Conservation (phyloP, 2,888 invertebrate species). For the Melanostoma scalare region DNA sequence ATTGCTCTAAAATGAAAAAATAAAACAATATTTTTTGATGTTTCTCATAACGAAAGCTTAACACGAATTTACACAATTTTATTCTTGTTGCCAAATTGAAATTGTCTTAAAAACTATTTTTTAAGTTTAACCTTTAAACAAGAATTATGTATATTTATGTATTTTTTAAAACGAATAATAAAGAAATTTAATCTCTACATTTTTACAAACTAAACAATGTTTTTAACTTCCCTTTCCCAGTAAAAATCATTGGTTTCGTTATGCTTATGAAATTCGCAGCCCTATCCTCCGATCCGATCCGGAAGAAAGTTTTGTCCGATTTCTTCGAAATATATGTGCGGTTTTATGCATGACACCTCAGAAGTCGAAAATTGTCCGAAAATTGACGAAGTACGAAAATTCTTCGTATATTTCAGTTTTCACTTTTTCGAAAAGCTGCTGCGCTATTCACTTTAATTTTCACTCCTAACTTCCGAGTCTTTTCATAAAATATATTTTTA, state of each 20-base stretch:
- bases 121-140: conserved; percentile 57
- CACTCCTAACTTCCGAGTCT: too few relatives aligned
- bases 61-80: conserved; percentile 52
- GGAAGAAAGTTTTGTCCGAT: too few relatives aligned
- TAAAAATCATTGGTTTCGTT: background rate
- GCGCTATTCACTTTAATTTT: too few relatives aligned
- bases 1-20: conserved; percentile 13
- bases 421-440: too few relatives aligned
- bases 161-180: conserved; percentile 67
- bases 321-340: too few relatives aligned
- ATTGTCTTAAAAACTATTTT: conserved; percentile 54
- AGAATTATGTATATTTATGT: conserved; percentile 66
- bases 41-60: conserved; percentile 33
- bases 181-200: conserved; percentile 66
- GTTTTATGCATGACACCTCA: too few relatives aligned
- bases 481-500: too few relatives aligned
- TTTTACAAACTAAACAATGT: conserved; percentile 56
- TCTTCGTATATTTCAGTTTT: too few relatives aligned
- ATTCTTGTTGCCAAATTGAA: conserved; percentile 68
- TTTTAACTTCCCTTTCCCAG: background rate
- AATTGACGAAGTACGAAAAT: too few relatives aligned
- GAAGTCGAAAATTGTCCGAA: too few relatives aligned
- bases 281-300: too few relatives aligned
- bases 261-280: too few relatives aligned
- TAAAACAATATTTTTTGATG: conserved; percentile 39